Percentiles rank a stretch among this genome's conserved stretches.
Conservation (phyloP, 2,888 invertebrate genomes). For the Chorisops tibialis region DNA sequence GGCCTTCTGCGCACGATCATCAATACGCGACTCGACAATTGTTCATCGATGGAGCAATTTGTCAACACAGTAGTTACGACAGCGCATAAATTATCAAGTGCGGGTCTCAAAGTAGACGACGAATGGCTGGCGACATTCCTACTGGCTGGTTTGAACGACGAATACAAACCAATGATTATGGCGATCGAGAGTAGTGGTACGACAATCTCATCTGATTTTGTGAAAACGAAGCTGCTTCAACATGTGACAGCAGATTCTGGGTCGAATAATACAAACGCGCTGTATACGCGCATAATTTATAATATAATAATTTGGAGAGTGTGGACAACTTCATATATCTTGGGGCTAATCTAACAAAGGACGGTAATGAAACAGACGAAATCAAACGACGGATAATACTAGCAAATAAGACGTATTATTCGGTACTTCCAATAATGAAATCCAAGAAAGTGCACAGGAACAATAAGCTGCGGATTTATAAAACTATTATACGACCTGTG, state of each 20-base stretch:
- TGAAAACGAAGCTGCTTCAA: constrained; percentile 25
- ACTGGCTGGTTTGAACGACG: too few relatives aligned
- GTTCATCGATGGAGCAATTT: not conserved
- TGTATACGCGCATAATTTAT: constrained; percentile 9
- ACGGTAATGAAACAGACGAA: too few relatives aligned
- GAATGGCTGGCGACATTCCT: too few relatives aligned
- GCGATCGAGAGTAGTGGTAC: constrained; percentile 24
- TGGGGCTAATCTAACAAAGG: too few relatives aligned
- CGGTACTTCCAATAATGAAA: too few relatives aligned
- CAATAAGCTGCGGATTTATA: too few relatives aligned
- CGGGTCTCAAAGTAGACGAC: not conserved
- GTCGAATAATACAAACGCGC: constrained; percentile 13
- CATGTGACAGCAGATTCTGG: constrained; percentile 13
- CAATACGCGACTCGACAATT: constrained; percentile 1
- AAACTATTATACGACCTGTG: too few relatives aligned
- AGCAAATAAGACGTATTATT: too few relatives aligned
- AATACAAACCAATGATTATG: constrained; percentile 14
- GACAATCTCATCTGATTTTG: not conserved
- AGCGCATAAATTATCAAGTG: constrained; percentile 5
- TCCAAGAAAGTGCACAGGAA: too few relatives aligned
- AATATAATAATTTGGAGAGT: too few relatives aligned
- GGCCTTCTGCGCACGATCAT: constrained; percentile 6
- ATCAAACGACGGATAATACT: too few relatives aligned
- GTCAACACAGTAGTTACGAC: not conserved
- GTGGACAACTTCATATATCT: too few relatives aligned